A percentile compares a stretch with the other conserved stretches of the same genome.
Conservation (phyloP, 2,113 vertebrate genomes). For the Craseonycteris thonglongyai region DNA sequence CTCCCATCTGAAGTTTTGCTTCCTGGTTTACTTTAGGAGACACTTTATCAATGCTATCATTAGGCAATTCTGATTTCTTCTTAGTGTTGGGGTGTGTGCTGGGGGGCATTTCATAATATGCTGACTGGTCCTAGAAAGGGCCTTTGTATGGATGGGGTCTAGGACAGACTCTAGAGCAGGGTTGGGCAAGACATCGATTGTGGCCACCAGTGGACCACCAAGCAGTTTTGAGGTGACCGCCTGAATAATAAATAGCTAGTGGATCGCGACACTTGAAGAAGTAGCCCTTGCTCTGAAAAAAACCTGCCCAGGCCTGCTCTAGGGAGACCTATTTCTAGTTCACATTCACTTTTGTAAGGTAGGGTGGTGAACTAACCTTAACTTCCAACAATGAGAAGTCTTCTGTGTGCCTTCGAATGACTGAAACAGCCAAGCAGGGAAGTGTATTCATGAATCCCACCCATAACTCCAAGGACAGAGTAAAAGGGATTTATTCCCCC, state of each 20-base stretch:
- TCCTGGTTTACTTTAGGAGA: too few relatives aligned
- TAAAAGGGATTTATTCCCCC: conserved; percentile 14
- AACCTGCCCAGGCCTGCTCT: too few relatives aligned
- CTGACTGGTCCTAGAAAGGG: neutral
- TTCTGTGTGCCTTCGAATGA: neutral
- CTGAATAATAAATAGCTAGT: too few relatives aligned
- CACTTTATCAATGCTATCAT: too few relatives aligned
- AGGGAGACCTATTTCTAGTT: neutral
- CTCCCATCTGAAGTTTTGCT: too few relatives aligned
- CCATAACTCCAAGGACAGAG: neutral
- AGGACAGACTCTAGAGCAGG: neutral
- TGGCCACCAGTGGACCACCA: too few relatives aligned
- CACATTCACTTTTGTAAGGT: neutral
- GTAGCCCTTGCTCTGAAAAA: too few relatives aligned
- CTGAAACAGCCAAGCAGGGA: neutral
- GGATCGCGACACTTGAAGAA: too few relatives aligned
- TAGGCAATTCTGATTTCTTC: neutral
- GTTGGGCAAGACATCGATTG: too few relatives aligned
- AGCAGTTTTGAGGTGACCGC: too few relatives aligned
- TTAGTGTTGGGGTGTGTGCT: neutral
- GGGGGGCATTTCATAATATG: neutral
- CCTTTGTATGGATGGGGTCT: neutral
- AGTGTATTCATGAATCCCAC: neutral
- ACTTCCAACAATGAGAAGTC: neutral
- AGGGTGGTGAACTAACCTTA: conserved; percentile 19